Percentiles rank a stretch among this genome's conserved stretches.
These are phyloP conservation scores for Tiliqua scincoides DNA, from an alignment of 2,113 vertebrate species.

Conservation along the genomic window DNA sequence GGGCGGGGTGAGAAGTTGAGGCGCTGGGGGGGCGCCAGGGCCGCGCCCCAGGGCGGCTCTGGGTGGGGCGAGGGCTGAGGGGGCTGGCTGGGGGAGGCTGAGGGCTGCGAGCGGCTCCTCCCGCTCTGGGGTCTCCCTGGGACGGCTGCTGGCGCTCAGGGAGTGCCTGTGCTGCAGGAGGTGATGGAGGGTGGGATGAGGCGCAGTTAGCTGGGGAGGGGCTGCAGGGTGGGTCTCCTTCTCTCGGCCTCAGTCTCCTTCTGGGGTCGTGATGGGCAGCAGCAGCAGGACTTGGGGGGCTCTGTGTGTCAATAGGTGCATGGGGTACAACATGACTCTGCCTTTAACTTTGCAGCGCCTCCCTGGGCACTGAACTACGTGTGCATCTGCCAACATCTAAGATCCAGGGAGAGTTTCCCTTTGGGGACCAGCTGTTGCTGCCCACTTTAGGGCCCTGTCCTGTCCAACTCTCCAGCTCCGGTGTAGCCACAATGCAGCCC, in stretches of 20 bases:
- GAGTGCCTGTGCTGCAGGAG: not conserved
- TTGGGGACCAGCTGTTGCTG: conserved; percentile 3
- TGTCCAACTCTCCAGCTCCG: no score
- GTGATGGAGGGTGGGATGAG: not conserved
- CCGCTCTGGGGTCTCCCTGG: not conserved
- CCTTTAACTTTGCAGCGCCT: not conserved
- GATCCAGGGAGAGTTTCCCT: not conserved
- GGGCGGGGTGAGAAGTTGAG: not conserved
- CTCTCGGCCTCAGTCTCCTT: not conserved
- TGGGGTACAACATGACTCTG: not conserved
- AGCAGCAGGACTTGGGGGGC: no score
- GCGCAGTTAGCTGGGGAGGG: not conserved
- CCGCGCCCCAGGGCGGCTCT: not conserved
- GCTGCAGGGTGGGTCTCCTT: not conserved
- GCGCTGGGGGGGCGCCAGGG: not conserved
- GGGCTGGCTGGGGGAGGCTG: not conserved
- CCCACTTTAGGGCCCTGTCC: no score
- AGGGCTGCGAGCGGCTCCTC: not conserved
- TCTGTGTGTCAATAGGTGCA: not conserved
- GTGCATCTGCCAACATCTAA: not conserved
- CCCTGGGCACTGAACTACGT: not conserved
- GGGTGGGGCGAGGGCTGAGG: not conserved
- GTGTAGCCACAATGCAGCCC: no score
- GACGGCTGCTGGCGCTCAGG: not conserved
- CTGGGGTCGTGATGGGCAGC: no score